Evolutionary conservation across 2,113 vertebrate genomes (phyloP).

Genomic region (Eudyptes chrysolophus): DNA sequence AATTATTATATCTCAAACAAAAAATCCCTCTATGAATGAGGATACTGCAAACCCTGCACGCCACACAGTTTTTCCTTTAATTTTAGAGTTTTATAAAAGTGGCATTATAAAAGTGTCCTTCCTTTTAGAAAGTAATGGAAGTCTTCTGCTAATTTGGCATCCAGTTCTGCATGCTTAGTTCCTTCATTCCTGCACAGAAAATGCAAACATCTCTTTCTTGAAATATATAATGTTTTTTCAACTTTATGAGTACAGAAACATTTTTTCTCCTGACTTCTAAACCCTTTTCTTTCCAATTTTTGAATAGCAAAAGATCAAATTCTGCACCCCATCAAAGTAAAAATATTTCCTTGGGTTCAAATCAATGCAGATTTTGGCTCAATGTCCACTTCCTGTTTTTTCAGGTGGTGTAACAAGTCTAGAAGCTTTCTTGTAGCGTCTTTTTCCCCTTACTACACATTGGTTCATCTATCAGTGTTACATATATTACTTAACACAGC

Average conservation of each 20-base stretch:
- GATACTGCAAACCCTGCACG: neutral
- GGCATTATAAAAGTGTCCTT: neutral
- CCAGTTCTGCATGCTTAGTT: neutral
- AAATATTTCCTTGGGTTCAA: neutral
- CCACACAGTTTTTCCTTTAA: neutral
- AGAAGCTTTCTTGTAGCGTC: neutral
- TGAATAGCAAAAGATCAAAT: neutral
- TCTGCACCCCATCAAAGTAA: neutral
- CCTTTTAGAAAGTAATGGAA: neutral
- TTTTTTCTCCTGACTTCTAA: neutral
- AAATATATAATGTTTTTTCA: neutral
- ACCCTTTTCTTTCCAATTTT: neutral
- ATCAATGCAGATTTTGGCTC: neutral
- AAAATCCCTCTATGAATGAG: neutral
- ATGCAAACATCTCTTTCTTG: neutral
- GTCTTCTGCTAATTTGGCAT: neutral
- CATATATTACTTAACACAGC: neutral
- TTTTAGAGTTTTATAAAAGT: neutral
- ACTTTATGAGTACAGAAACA: neutral
- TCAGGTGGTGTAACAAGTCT: neutral
- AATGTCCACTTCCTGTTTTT: neutral
- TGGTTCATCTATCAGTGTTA: neutral
- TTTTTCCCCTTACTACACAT: neutral
- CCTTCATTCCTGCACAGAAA: neutral
- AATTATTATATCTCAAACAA: neutral